A percentile compares a stretch with the other conserved stretches of the same genome.
Evolutionary conservation across 2,888 invertebrate species (phyloP).

Genomic region (Rhagonycha fulva): DNA sequence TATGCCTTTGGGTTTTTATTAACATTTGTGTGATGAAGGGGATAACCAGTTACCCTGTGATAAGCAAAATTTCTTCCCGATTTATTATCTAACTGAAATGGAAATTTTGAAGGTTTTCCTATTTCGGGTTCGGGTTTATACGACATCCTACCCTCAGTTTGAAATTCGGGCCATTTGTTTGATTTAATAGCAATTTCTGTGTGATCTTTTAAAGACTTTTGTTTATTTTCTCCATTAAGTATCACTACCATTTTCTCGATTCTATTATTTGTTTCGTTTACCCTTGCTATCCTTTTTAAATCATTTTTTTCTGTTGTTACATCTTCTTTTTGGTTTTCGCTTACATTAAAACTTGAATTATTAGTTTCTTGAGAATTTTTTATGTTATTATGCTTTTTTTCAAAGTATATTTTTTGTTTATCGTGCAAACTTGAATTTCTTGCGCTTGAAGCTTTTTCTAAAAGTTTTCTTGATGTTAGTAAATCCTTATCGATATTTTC

Average conservation of each 20-base stretch:
- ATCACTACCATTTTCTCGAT: slow-evolving; percentile 20
- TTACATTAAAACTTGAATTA: neutral
- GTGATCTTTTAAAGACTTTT: slow-evolving; percentile 4
- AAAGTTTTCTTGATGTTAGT: neutral
- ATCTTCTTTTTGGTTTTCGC: neutral
- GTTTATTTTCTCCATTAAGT: slow-evolving; percentile 10
- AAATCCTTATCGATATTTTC: slow-evolving; percentile 1
- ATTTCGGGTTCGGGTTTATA: slow-evolving; percentile 22
- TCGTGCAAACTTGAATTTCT: neutral
- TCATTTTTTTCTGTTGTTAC: neutral
- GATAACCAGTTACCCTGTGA: slow-evolving; percentile 53
- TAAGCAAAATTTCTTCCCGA: slow-evolving; percentile 52
- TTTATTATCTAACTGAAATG: slow-evolving; percentile 35
- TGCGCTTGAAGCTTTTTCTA: neutral
- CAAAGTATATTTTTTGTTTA: neutral
- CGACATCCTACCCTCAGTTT: slow-evolving; percentile 21
- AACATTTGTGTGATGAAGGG: slow-evolving; percentile 41
- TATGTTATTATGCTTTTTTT: neutral
- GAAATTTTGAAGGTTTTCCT: slow-evolving; percentile 32
- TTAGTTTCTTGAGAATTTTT: neutral
- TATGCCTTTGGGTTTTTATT: slow-evolving; percentile 53
- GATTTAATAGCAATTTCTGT: slow-evolving; percentile 27
- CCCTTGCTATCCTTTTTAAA: neutral
- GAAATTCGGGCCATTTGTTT: slow-evolving; percentile 27
- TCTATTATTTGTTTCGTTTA: neutral